phyloP scores from a whole-genome alignment of 2,888 invertebrate genomes.

The Pyrochroa serraticornis region DNA sequence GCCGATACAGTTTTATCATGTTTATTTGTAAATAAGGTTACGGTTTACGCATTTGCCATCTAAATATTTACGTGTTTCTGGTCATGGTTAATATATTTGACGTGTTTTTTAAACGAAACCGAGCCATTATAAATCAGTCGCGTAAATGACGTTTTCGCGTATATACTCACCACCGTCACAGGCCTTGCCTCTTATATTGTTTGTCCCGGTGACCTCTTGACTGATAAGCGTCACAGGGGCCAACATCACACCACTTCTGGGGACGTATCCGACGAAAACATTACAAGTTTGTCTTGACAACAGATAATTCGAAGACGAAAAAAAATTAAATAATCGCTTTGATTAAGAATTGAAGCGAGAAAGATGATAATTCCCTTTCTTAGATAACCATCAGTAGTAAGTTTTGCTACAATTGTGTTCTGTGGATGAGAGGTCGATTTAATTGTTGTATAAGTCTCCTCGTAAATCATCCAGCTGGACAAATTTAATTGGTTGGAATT shows the following conservation, averaged over 20 bases:
- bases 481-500: too few relatives aligned
- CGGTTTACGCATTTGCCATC: conserved; percentile 37
- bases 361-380: too few relatives aligned
- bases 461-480: too few relatives aligned
- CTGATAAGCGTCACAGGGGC: conserved; percentile 22
- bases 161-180: conserved; percentile 38
- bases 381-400: too few relatives aligned
- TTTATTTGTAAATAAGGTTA: conserved; percentile 38
- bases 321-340: too few relatives aligned
- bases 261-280: too few relatives aligned
- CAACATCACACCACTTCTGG: conserved; percentile 16
- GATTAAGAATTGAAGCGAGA: too few relatives aligned
- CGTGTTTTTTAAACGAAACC: conserved; percentile 19
- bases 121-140: conserved; percentile 10
- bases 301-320: too few relatives aligned
- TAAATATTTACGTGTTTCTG: conserved; percentile 38
- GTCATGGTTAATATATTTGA: conserved; percentile 28
- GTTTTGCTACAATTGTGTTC: too few relatives aligned
- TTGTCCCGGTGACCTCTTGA: conserved; percentile 43
- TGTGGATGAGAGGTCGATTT: too few relatives aligned
- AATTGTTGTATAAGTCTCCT: too few relatives aligned
- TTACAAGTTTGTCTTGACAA: too few relatives aligned
- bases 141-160: conserved; percentile 15
- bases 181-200: conserved; percentile 33
- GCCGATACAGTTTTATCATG: conserved; percentile 12